These are phyloP conservation scores for Agraylea sexmaculata DNA, from an alignment of 1,140 invertebrate genomes.

Conservation along the genomic window DNA sequence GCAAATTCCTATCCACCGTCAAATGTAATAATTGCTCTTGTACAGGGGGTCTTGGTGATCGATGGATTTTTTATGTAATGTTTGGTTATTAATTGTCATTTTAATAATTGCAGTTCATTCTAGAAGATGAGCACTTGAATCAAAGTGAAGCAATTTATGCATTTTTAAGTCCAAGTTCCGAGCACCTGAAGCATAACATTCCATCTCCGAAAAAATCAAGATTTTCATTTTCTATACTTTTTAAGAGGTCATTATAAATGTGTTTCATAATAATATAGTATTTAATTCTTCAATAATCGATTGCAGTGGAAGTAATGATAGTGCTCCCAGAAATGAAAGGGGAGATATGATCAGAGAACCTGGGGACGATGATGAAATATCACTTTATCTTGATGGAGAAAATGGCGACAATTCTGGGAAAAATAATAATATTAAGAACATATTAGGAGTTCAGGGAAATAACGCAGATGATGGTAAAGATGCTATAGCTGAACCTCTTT, in stretches of 20 bases:
- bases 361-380: conserved; percentile 62
- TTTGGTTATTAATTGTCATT: conserved; percentile 13
- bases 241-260: conserved; percentile 51
- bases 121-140: conserved; percentile 75
- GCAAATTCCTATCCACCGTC: too few species aligned
- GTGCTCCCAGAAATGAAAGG: conserved; percentile 15
- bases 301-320: conserved; percentile 20
- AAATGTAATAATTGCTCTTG: too few species aligned
- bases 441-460: conserved; percentile 22
- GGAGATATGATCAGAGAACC: conserved; percentile 29
- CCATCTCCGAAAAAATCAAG: conserved; percentile 64
- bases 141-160: conserved; percentile 81
- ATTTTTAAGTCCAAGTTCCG: conserved; percentile 80
- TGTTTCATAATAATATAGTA: background rate
- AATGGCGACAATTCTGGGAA: conserved; percentile 34
- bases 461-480: conserved; percentile 55
- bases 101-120: conserved; percentile 52
- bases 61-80: too few species aligned
- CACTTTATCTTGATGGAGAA: conserved; percentile 52
- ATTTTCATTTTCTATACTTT: conserved; percentile 74
- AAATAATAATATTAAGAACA: conserved; percentile 20
- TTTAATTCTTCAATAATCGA: conserved; percentile 7
- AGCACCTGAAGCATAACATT: conserved; percentile 68
- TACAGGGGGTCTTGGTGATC: too few species aligned
- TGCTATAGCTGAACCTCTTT: conserved; percentile 79